Conservation (phyloP, 1,140 invertebrate genomes). For the Papilio dardanus region DNA sequence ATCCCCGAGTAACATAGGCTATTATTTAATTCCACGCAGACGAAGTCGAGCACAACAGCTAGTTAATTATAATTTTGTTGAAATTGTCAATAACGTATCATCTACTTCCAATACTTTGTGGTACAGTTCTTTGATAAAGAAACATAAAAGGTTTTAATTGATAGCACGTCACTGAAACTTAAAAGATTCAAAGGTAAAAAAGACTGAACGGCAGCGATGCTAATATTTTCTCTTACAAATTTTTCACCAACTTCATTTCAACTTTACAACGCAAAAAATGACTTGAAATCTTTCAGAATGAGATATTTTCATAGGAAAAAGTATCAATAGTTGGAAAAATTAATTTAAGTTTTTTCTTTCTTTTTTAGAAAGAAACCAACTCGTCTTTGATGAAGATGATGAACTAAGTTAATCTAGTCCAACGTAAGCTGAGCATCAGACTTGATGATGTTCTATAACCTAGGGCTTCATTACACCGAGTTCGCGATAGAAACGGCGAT, state of each 20-base stretch:
- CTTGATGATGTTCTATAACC: too few species aligned
- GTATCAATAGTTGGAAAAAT: too few species aligned
- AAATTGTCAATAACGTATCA: background rate
- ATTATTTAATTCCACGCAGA: too few species aligned
- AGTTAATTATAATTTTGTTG: background rate
- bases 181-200: background rate
- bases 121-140: background rate
- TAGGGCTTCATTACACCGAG: too few species aligned
- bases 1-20: too few species aligned
- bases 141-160: background rate
- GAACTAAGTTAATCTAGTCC: too few species aligned
- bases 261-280: background rate
- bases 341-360: too few species aligned
- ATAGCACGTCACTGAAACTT: background rate
- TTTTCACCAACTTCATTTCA: background rate
- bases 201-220: background rate
- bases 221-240: background rate
- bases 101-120: background rate
- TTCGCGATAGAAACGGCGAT: too few species aligned
- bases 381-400: too few species aligned
- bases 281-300: background rate
- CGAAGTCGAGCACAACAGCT: background rate
- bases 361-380: too few species aligned
- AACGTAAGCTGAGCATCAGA: too few species aligned
- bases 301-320: too few species aligned